Conservation (phyloP, 2,113 vertebrate genomes). For the Pachyramphus minor region DNA sequence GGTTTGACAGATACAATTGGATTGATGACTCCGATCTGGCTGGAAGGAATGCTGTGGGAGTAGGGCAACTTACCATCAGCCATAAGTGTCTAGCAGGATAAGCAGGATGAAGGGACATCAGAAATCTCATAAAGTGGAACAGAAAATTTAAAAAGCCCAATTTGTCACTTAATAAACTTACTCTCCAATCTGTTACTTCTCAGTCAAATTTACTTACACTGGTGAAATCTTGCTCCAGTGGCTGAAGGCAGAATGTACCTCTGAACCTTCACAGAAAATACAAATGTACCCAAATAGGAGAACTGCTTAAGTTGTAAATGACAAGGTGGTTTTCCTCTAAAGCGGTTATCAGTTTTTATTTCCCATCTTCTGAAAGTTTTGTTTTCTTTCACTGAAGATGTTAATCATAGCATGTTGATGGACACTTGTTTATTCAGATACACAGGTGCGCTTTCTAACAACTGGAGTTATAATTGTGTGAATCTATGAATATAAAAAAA, state of each 20-base stretch:
- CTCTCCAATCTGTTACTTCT: not conserved
- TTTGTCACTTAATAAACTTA: not conserved
- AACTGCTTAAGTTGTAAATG: not conserved
- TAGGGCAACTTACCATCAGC: not conserved
- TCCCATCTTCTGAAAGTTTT: not conserved
- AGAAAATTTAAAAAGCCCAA: not conserved
- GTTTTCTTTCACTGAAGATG: not conserved
- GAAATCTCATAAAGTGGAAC: not conserved
- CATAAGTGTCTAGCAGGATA: not conserved
- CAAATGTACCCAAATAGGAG: not conserved
- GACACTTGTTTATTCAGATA: not conserved
- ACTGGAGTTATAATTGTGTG: not conserved
- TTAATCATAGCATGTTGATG: not conserved
- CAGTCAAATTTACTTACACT: not conserved
- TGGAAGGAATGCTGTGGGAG: conserved; percentile 5
- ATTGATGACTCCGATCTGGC: conserved; percentile 11
- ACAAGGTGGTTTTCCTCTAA: not conserved
- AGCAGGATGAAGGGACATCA: not conserved
- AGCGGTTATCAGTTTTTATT: not conserved
- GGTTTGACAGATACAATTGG: not conserved
- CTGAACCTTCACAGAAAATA: not conserved
- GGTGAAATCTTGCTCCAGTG: not conserved
- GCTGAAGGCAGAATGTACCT: not conserved
- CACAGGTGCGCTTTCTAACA: not conserved
- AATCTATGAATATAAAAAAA: not conserved